Base-by-base conservation (phyloP, 2,797 vertebrate genomes). In the Sebastes taczanowskii region DNA sequence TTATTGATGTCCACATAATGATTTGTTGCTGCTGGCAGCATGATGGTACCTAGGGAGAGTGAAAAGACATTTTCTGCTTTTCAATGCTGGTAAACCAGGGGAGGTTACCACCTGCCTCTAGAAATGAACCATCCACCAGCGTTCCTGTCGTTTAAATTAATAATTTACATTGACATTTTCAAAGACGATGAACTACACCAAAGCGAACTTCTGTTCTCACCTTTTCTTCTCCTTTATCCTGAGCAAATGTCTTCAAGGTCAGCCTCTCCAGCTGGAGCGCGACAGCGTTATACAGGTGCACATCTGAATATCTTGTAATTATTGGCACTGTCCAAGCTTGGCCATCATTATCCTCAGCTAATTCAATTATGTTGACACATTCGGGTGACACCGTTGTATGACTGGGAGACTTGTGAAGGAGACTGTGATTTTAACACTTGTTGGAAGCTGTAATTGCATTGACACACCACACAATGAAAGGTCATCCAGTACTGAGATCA, bases 291-390 rank as follows among this genome's bases (percentile, higher is more conserved):
- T 83, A 58, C 49, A 34, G 14, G 46, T 11, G 7, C 68, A 18
- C 3, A 82, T 80, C 73, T 62, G 23, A 80, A 82, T 49, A 32
- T 73, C 46, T 77, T 68, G 56, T 77, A 82, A 88, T 80, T 86
- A 74, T 61, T 76, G 68, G 58, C 78, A 30, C 56, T 70, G 52
- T 75, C 74, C 72, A 34, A 25, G 62, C 58, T 29, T 20, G 56
- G 78, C 74, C 78, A 5, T 84, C 80, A 80, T 90, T 80, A 83
- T 65, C 74, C 32, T 67, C 71, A 7, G 7, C 58, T 88, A 86
- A 90, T 92, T 89, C 63, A 83, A 88, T 92, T 86, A 80, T 42
- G 71, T 78, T 42, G 79, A 80, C 86, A 78, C 76, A 64, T 84
- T 75, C 16, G 38, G 55, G 75, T 73, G 69, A 71, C 76, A 65